These are phyloP conservation scores for Acanthochromis polyacanthus DNA, from an alignment of 2,113 vertebrate genomes.

Conservation along the genomic window DNA sequence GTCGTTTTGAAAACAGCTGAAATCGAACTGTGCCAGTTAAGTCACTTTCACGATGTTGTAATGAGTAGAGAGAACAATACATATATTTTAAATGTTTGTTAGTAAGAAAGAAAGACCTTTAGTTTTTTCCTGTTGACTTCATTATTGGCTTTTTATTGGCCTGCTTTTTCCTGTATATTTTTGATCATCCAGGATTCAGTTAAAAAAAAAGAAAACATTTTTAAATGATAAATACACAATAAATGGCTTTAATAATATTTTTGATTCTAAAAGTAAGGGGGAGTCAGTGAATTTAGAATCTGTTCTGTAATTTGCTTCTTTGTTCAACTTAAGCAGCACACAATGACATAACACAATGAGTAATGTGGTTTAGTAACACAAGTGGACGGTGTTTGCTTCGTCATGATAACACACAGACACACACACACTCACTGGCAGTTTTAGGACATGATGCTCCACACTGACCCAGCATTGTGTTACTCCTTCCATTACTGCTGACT, in stretches of 20 bases:
- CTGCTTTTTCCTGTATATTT: neutral
- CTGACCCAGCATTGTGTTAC: constrained; percentile 70
- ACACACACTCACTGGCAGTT: constrained; percentile 28
- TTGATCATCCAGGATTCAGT: neutral
- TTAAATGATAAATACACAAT: too few relatives aligned
- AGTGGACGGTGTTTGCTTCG: constrained; percentile 49
- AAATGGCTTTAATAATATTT: too few relatives aligned
- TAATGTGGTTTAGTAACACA: constrained; percentile 53
- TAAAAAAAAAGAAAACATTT: too few relatives aligned
- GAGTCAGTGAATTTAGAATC: too few relatives aligned
- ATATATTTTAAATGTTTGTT: too few relatives aligned
- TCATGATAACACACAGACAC: constrained; percentile 49
- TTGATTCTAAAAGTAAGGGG: too few relatives aligned
- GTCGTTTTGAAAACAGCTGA: constrained; percentile 39
- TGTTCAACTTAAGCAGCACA: constrained; percentile 35
- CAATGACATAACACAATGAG: constrained; percentile 56
- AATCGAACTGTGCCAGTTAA: constrained; percentile 1
- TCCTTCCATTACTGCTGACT: constrained; percentile 80
- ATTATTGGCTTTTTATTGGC: neutral
- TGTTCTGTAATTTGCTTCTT: neutral
- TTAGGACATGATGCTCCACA: constrained; percentile 53
- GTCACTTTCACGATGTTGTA: neutral
- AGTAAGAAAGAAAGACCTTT: too few relatives aligned
- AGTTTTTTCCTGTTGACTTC: neutral
- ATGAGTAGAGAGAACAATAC: too few relatives aligned